Base-by-base conservation (phyloP, 2,797 vertebrate genomes). In the Hapalemur alaotrensis region DNA sequence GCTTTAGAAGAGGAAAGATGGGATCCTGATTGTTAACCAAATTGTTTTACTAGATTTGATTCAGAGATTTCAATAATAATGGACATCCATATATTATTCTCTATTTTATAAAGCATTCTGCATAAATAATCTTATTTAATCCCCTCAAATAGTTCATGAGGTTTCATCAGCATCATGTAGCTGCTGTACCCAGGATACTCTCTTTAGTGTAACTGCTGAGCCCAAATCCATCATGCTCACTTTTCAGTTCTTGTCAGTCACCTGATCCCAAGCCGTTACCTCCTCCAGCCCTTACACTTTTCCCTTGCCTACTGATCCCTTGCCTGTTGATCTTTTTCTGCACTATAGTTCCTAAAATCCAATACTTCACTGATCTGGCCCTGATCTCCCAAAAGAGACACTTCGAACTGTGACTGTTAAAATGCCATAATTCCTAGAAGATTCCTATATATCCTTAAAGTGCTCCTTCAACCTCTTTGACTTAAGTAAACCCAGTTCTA, bases 1-100 rank as follows among this genome's bases (percentile, higher is more conserved):
- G 15, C 32, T 69, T 79, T 63, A 73, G 32, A 79, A 87, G 41
- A 80, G 17, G 22, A 83, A 87, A 92, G 5, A 75, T 54, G 32
- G 18, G 32, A 57, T 61, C 25, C 54, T 48, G 12, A 78, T 32
- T 84, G 41, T 23, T 86, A 41, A 32, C 28, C 69, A 92, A 89
- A 67, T 92, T 80, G 7, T 85, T 91, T 81, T 50, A 59, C 89
- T 78, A 78, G 61, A 59, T 93, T 91, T 90, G 35, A 73, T 52
- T 67, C 8, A 52, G 32, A 73, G 61, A 69, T 79, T 90, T 86
- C 22, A n/a, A 23, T 93, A 81, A 72, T 38, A 46, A 52, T 43
- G 63, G n/a, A 23, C 4, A 73, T 38, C 14, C 54, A 1, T 73
- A 43, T 48, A 59, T 67, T 48, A 46, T 5, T 35, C 28, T n/a